These are phyloP conservation scores for Yponomeuta malinellus DNA, from an alignment of 2,888 invertebrate genomes.

Conservation along the genomic window DNA sequence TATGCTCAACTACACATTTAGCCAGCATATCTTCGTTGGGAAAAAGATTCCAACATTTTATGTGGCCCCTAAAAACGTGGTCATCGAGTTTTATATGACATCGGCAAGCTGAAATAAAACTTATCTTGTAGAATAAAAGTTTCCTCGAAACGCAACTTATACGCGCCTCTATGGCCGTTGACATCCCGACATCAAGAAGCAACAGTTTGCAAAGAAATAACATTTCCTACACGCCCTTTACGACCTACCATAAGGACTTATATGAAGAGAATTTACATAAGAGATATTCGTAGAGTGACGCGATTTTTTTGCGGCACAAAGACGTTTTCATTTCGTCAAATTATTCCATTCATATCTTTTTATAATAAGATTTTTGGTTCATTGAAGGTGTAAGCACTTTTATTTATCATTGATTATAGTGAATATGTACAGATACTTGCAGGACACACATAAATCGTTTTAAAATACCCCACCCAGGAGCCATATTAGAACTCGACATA, in stretches of 20 bases:
- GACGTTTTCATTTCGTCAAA: neutral
- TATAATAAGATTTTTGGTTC: neutral
- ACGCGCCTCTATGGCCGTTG: neutral
- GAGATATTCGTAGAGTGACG: neutral
- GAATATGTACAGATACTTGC: too few relatives aligned
- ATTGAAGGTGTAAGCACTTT: neutral
- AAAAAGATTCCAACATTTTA: neutral
- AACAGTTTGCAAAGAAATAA: constrained; percentile 13
- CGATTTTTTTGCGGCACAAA: neutral
- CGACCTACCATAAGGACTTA: constrained; percentile 9
- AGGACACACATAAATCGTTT: too few relatives aligned
- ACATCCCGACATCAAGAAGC: constrained; percentile 7
- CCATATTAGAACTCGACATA: neutral
- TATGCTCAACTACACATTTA: neutral
- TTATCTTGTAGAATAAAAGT: constrained; percentile 2
- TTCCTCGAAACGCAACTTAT: neutral
- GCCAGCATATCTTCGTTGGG: neutral
- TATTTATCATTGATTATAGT: neutral
- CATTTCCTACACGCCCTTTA: constrained; percentile 12
- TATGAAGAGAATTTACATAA: constrained; percentile 12
- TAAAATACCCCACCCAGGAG: too few relatives aligned
- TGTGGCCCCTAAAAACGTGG: neutral
- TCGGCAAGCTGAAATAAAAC: neutral
- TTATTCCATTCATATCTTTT: constrained; percentile 1
- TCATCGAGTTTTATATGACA: neutral